Conservation (phyloP, 2,888 invertebrate genomes). For the Thymelicus acteon region DNA sequence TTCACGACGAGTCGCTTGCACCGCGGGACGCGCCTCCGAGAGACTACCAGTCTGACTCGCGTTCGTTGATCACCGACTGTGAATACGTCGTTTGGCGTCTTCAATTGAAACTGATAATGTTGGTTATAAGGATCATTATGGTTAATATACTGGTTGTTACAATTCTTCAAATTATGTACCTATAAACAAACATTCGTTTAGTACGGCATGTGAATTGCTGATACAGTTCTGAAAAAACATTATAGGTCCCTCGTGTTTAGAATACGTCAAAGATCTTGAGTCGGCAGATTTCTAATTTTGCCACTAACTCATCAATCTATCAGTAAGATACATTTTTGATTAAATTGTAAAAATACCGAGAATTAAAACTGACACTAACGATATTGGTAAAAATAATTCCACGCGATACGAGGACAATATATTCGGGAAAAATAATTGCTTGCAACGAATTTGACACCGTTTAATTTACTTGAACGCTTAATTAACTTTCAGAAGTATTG, state of each 20-base stretch:
- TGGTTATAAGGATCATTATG: not conserved
- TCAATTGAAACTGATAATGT: slow-evolving; percentile 27
- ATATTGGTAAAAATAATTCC: slow-evolving; percentile 15
- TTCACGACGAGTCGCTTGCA: slow-evolving; percentile 76
- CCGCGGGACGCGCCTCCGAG: slow-evolving; percentile 72
- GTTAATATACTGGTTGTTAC: no score
- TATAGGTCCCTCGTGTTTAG: no score
- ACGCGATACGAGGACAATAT: not conserved
- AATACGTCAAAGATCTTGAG: no score
- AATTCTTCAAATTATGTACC: no score
- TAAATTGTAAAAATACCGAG: no score
- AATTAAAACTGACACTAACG: not conserved
- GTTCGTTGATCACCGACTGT: slow-evolving; percentile 45
- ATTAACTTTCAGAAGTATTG: slow-evolving; percentile 25
- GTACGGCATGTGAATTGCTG: no score
- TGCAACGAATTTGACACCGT: slow-evolving; percentile 29
- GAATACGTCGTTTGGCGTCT: slow-evolving; percentile 48
- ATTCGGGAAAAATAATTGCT: slow-evolving; percentile 25
- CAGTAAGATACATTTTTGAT: no score
- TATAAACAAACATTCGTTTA: no score
- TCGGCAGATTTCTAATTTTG: no score
- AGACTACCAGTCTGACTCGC: slow-evolving; percentile 70
- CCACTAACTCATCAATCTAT: no score
- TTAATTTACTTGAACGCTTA: slow-evolving; percentile 27
- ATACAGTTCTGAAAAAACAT: no score